Evolutionary conservation across 1,140 invertebrate species (phyloP), one percentile per base, ranked within the genome.

Genomic region (Drosophila watanabei): DNA sequence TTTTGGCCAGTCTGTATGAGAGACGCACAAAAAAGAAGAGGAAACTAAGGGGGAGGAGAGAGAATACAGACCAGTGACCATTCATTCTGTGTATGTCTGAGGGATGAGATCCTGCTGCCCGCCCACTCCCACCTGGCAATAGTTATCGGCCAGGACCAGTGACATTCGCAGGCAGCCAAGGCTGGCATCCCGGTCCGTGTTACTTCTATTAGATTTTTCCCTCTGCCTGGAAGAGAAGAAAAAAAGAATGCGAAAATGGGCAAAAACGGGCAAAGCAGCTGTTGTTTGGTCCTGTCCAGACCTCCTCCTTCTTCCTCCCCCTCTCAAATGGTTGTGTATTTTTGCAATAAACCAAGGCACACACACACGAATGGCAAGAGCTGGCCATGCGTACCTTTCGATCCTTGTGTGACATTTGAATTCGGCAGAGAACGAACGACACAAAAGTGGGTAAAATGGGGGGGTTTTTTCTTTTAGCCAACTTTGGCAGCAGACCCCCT

Each of bases 401-500:
- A 89, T 89, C 85, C 85, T 89, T 89, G 85, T 89, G 85, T 89
- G 86, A 89, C 86, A 89, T 89, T 89, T 89, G 85, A 89, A 89
- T 90, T 89, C 85, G 63, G 60, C 76, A 54, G 56, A 72, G 69
- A 70, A 57, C 35, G 73, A 24, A 24, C 24, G 24, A 24, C 24
- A 24, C 24, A 80, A 71, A 59, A 59, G 43, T 51, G 41, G 41
- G 20, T 18, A 43, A 62, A 28, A 3, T 2, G 24, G 20, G 18
- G 46, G 14, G 24, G 13, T n/a, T 63, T 70, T 88, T 89, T 89
- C 86, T 90, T 86, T 85, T 51, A 90, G 72, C 81, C 43, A 89
- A 89, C 61, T 87, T 87, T 66, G 52, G 39, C 51, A 61, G 33
- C 30, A 13, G n/a, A 16, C n/a, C 43, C n/a, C 10, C 8, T n/a